Conservation (phyloP, 1,140 invertebrate genomes). For the Luehdorfia chinensis region DNA sequence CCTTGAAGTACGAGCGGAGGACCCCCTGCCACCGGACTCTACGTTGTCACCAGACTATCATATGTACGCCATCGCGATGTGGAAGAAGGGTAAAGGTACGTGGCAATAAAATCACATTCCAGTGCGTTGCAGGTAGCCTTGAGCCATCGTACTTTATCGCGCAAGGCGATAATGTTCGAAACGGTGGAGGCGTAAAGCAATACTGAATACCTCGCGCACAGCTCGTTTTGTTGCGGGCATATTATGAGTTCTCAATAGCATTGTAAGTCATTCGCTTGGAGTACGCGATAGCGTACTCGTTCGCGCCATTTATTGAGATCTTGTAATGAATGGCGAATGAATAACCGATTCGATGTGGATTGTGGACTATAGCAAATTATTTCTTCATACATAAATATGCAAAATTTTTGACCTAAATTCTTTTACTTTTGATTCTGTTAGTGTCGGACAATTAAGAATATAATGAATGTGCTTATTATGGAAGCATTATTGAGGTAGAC, state of each 20-base stretch:
- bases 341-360: no score
- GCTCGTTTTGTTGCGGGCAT: constrained; percentile 34
- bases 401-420: no score
- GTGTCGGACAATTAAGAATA: no score
- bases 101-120: constrained; percentile 21
- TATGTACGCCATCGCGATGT: constrained; percentile 80
- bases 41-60: constrained; percentile 68
- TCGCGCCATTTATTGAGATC: constrained; percentile 33
- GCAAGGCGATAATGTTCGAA: constrained; percentile 33
- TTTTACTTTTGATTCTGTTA: no score
- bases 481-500: no score
- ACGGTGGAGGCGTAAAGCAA: constrained; percentile 22
- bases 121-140: constrained; percentile 17
- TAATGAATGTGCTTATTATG: no score
- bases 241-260: constrained; percentile 34
- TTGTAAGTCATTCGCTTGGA: no score
- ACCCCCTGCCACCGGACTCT: constrained; percentile 63
- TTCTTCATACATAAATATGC: no score
- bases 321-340: constrained; percentile 33
- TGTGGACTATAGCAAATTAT: no score
- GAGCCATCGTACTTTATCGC: constrained; percentile 23
- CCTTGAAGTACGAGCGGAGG: constrained; percentile 78
- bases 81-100: constrained; percentile 82
- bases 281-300: constrained; percentile 21
- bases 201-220: constrained; percentile 38